Evolutionary conservation across 1,140 invertebrate genomes (phyloP).

Genomic region (Cylas formicarius): DNA sequence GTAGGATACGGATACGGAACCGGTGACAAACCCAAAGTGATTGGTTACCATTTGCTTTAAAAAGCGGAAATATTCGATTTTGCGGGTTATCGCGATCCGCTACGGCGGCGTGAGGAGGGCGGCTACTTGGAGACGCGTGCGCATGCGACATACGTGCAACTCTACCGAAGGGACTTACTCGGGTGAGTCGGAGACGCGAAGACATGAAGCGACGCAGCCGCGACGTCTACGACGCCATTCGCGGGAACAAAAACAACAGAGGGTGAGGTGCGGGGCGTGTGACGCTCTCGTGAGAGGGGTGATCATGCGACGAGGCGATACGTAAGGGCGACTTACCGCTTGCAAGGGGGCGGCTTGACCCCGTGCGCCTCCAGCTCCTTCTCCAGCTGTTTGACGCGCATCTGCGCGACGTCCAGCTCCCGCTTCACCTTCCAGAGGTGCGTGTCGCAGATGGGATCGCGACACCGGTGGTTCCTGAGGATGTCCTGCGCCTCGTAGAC

Average conservation of each 20-base stretch:
- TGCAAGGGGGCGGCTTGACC: constrained; percentile 59
- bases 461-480: constrained; percentile 52
- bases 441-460: constrained; percentile 73
- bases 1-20: too few species aligned
- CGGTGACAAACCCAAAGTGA: too few species aligned
- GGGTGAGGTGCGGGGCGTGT: neutral
- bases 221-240: constrained; percentile 32
- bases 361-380: constrained; percentile 76
- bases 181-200: constrained; percentile 38
- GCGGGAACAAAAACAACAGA: constrained; percentile 16
- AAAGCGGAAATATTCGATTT: too few species aligned
- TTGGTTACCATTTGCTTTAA: too few species aligned
- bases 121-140: too few species aligned
- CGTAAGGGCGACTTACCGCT: constrained; percentile 33
- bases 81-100: too few species aligned
- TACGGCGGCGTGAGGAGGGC: too few species aligned
- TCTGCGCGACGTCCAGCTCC: constrained; percentile 76
- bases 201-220: constrained; percentile 38
- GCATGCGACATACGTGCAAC: constrained; percentile 16
- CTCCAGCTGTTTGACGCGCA: constrained; percentile 75
- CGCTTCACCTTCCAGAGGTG: constrained; percentile 84
- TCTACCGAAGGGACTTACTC: constrained; percentile 41
- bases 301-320: neutral
- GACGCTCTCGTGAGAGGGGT: neutral
- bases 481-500: constrained; percentile 78